A percentile compares a stretch with the other conserved stretches of the same genome.
Conservation (phyloP, 2,888 invertebrate genomes). For the Patella caerulea region DNA sequence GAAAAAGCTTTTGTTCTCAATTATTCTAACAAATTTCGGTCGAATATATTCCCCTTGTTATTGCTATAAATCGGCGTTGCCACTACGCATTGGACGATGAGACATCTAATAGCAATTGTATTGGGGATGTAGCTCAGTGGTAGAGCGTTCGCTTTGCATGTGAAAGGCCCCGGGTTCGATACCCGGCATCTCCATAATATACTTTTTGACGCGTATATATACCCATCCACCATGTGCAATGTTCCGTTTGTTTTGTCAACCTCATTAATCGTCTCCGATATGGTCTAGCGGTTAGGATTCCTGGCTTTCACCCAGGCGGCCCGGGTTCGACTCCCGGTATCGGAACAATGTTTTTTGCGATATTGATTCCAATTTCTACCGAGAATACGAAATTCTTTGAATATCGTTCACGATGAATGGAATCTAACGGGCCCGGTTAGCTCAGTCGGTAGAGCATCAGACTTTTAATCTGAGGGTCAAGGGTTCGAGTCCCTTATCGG, state of each 20-base stretch:
- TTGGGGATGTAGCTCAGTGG: constrained; percentile 22
- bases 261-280: neutral
- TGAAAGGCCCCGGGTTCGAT: constrained; percentile 49
- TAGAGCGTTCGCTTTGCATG: constrained; percentile 45
- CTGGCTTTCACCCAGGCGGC: constrained; percentile 13
- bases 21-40: too few species aligned
- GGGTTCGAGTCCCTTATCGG: constrained; percentile 38
- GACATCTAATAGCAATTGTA: too few species aligned
- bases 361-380: too few species aligned
- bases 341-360: neutral
- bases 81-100: too few species aligned
- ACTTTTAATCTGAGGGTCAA: constrained; percentile 36
- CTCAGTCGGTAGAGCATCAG: constrained; percentile 24
- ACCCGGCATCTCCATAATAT: constrained; percentile 40
- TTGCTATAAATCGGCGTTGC: too few species aligned
- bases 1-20: too few species aligned
- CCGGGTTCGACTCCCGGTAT: constrained; percentile 13
- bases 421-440: constrained; percentile 11
- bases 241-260: too few species aligned
- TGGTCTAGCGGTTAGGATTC: constrained; percentile 11
- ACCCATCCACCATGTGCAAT: too few species aligned
- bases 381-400: too few species aligned
- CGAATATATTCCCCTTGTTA: too few species aligned
- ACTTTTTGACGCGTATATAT: neutral
- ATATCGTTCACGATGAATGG: too few species aligned